Evolutionary conservation across 2,888 invertebrate genomes (phyloP).

Genomic region (Apamea monoglypha): DNA sequence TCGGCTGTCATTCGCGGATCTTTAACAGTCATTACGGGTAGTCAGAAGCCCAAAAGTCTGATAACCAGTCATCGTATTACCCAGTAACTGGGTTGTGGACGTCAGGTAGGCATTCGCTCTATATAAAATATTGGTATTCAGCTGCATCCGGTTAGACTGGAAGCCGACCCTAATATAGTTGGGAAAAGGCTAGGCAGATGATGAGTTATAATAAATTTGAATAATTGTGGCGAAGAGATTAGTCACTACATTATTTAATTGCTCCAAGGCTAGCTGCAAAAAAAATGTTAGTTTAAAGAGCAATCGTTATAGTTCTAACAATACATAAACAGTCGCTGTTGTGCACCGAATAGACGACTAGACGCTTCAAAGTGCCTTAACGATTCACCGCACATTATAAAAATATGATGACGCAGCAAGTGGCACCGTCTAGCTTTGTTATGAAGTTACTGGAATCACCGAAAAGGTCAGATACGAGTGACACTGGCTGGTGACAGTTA

Average conservation of each 20-base stretch:
- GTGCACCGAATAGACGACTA: background rate
- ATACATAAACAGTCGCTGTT: constrained; percentile 13
- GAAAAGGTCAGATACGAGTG: background rate
- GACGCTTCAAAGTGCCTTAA: constrained; percentile 18
- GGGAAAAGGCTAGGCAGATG: too few relatives aligned
- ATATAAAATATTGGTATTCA: too few relatives aligned
- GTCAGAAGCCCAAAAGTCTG: too few relatives aligned
- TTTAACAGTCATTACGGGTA: too few relatives aligned
- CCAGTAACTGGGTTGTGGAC: too few relatives aligned
- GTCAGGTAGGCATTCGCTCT: too few relatives aligned
- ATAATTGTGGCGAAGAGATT: background rate
- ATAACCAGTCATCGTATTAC: too few relatives aligned
- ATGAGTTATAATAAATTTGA: background rate
- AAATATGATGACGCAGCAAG: background rate
- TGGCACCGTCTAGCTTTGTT: background rate
- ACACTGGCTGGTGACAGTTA: background rate
- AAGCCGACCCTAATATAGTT: too few relatives aligned
- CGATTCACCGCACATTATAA: constrained; percentile 14
- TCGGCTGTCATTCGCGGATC: too few relatives aligned
- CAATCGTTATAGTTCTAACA: background rate
- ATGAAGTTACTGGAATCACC: background rate
- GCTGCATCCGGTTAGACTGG: too few relatives aligned
- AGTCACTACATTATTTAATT: background rate
- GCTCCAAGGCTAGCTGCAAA: background rate
- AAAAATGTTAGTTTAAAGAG: background rate